phyloP scores from a whole-genome alignment of 2,888 invertebrate genomes.

The Lampropteryx suffumata region DNA sequence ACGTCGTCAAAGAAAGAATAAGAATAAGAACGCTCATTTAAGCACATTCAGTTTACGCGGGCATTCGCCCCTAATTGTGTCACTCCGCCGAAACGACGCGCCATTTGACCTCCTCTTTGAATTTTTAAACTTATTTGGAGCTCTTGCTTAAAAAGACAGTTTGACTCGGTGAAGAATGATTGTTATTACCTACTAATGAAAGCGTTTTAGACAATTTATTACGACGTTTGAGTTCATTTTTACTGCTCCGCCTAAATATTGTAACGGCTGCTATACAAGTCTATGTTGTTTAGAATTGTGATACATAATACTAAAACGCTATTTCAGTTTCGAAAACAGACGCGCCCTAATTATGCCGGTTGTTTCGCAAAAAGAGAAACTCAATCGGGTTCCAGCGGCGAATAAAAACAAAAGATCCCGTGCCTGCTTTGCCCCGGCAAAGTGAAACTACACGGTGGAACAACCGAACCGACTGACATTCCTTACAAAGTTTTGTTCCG shows the following conservation, averaged over 20 bases:
- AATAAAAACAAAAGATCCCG: conserved; percentile 18
- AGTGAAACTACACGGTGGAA: conserved; percentile 17
- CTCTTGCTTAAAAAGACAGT: conserved; percentile 16
- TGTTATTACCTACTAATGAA: conserved; percentile 19
- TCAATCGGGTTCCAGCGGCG: conserved; percentile 13
- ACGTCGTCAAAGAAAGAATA: conserved; percentile 37
- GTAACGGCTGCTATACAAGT: neutral
- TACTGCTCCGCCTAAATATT: neutral
- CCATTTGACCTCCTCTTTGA: conserved; percentile 35
- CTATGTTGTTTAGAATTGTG: neutral
- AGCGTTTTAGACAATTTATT: conserved; percentile 11
- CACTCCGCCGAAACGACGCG: conserved; percentile 32
- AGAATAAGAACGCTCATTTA: conserved; percentile 39
- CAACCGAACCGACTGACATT: conserved; percentile 18
- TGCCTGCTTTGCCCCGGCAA: conserved; percentile 13
- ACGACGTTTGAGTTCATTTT: neutral
- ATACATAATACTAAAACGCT: conserved; percentile 6
- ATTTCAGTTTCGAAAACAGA: conserved; percentile 14
- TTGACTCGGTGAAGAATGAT: conserved; percentile 17
- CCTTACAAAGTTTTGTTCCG: conserved; percentile 12
- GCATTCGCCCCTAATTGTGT: conserved; percentile 36
- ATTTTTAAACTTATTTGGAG: conserved; percentile 35
- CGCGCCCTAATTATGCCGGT: conserved; percentile 14
- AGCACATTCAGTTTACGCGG: conserved; percentile 38
- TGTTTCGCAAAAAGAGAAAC: conserved; percentile 19